phyloP scores from a whole-genome alignment of 2,797 vertebrate species.

The Lates japonicus region DNA sequence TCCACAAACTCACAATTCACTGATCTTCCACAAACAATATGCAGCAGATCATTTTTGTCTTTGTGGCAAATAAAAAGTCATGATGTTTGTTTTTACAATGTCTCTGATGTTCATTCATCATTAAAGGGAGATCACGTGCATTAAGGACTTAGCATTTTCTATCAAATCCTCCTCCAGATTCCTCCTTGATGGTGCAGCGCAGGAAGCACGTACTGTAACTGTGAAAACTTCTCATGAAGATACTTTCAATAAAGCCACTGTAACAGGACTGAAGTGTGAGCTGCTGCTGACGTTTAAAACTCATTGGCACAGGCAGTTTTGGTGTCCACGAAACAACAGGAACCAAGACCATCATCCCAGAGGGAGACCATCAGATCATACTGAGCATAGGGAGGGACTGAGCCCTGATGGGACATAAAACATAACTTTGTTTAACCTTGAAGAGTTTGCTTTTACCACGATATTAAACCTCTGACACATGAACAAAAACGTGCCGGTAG shows the following conservation, averaged over 20 bases:
- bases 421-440: no score
- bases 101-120: constrained; percentile 5
- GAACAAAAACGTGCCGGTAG: no score
- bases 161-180: not conserved
- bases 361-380: not conserved
- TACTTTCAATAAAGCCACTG: not conserved
- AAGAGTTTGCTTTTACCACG: no score
- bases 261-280: not conserved
- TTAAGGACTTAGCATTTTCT: not conserved
- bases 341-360: not conserved
- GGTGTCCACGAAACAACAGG: not conserved
- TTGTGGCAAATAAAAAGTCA: not conserved
- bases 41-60: not conserved
- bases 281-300: constrained; percentile 4
- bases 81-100: not conserved
- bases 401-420: not conserved
- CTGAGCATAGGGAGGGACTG: not conserved
- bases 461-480: no score
- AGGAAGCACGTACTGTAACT: constrained; percentile 3
- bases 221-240: constrained; percentile 4
- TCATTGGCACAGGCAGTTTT: not conserved
- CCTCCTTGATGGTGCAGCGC: constrained; percentile 1
- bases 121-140: not conserved
- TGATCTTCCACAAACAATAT: not conserved
- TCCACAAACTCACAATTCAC: constrained; percentile 4